These are phyloP conservation scores for Temnothorax curvispinosus DNA, from an alignment of 1,140 invertebrate species.

Conservation along the genomic window DNA sequence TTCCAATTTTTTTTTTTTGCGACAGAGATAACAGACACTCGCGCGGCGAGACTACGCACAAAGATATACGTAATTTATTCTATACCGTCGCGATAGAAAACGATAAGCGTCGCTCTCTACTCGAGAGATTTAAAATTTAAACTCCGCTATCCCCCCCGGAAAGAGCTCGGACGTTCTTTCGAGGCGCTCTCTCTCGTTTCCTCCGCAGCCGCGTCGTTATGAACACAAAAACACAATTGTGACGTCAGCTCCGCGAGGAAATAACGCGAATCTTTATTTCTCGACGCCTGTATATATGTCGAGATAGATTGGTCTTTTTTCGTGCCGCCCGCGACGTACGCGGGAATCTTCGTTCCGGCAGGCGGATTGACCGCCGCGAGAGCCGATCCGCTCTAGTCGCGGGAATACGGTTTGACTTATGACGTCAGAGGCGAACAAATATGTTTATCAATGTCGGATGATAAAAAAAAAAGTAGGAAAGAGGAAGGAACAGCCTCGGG, in stretches of 20 bases:
- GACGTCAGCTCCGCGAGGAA: not conserved
- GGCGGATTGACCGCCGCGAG: not conserved
- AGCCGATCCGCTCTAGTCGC: not conserved
- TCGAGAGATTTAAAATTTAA: too few species aligned
- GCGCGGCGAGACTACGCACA: too few species aligned
- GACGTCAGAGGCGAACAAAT: not conserved
- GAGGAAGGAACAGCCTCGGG: not conserved
- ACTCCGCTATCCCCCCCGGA: not conserved
- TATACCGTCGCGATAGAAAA: too few species aligned
- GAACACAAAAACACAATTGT: not conserved
- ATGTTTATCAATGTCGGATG: not conserved
- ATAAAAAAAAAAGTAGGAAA: not conserved
- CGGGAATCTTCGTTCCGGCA: not conserved
- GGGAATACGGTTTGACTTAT: not conserved
- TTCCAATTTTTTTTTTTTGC: too few species aligned
- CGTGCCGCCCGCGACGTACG: not conserved
- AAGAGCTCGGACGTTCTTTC: not conserved
- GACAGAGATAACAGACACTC: too few species aligned
- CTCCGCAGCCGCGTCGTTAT: not conserved
- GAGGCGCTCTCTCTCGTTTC: not conserved
- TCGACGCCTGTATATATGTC: not conserved
- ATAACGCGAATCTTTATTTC: not conserved
- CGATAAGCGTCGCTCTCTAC: too few species aligned
- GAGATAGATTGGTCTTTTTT: not conserved
- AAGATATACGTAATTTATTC: too few species aligned